A percentile compares a stretch with the other conserved stretches of the same genome.
Evolutionary conservation across 35 echinoderm and acorn worm genomes (phyloP).

Genomic region (Apostichopus parvimensis): DNA sequence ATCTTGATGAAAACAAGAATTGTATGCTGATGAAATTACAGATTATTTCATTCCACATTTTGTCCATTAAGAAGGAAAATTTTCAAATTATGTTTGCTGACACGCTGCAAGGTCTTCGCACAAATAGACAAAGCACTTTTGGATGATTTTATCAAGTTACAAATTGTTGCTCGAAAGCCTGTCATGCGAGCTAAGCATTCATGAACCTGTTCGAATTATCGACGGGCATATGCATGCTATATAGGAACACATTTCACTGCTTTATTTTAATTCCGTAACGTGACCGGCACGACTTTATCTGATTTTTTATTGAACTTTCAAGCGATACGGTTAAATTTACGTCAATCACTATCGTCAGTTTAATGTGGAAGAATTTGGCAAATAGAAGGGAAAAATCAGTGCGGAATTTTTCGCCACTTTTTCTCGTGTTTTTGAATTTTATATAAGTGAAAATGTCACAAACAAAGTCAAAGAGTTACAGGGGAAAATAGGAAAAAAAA

Average conservation of each 20-base stretch:
- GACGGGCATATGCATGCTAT: not conserved
- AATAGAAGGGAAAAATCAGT: not conserved
- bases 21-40: conserved; percentile 49
- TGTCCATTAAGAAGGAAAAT: conserved; percentile 43
- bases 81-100: conserved; percentile 39
- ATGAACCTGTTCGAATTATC: not conserved
- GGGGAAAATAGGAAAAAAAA: no score
- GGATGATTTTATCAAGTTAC: conserved; percentile 42
- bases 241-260: not conserved
- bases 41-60: conserved; percentile 48
- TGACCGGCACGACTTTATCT: conserved; percentile 26
- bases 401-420: not conserved
- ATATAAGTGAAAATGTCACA: not conserved
- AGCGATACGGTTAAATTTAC: conserved; percentile 18
- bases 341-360: conserved; percentile 1
- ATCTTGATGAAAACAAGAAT: conserved; percentile 47
- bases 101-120: conserved; percentile 30
- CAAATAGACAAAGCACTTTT: conserved; percentile 49
- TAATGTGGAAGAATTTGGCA: not conserved
- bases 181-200: conserved; percentile 43
- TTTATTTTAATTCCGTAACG: conserved; percentile 42
- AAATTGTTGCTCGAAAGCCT: conserved; percentile 39
- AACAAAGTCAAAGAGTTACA: no score
- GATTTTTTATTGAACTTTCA: conserved; percentile 33
- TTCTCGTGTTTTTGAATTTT: not conserved